Base-by-base conservation (phyloP, 1,140 invertebrate genomes). In the Thaumetopoea pityocampa region DNA sequence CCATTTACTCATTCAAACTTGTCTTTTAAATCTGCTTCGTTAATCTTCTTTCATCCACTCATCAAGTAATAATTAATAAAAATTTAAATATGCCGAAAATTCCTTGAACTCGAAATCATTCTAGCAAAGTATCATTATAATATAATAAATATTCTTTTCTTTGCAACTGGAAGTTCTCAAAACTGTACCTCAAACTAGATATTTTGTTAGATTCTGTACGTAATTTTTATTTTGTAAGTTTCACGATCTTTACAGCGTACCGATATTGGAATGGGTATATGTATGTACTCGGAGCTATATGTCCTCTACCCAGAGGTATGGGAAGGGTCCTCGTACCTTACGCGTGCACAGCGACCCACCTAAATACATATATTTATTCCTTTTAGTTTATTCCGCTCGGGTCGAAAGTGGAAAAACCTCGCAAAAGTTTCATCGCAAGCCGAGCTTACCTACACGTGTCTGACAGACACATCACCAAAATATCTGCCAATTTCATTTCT, bases 401-500 rank as follows among this genome's bases (percentile, higher is more conserved):
- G 59, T 54, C 49, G 53, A 63, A 63, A 62, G 62, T 57, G 52
- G 61, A 63, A 67, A 62, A 62, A 57, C 61, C 61, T 65, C 61
- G 55, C 61, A 68, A 65, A 65, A 65, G 35, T 68, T 68, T 68
- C 65, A 68, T 68, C 62, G 66, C 61, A 58, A 50, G 55, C 50
- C 41, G 35, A 59, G 55, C 55, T 58, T 55, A 58, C 61, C 52
- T 55, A 57, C 61, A 60, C 60, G 54, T 68, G 59, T 67, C 56
- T 66, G 58, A 48, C n/a, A n/a, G n/a, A n/a, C 56, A 68, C 62
- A 68, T 60, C 58, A 37, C 58, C 55, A 54, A 71, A 76, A 77
- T 74, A 79, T 81, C 67, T 63, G 52, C 65, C 74, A 77, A 77
- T 82, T 82, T 82, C 70, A 76, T 79, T 71, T 68, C 70, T 70